phyloP scores from a whole-genome alignment of 1,140 invertebrate genomes.

The Aphidius gifuensis region DNA sequence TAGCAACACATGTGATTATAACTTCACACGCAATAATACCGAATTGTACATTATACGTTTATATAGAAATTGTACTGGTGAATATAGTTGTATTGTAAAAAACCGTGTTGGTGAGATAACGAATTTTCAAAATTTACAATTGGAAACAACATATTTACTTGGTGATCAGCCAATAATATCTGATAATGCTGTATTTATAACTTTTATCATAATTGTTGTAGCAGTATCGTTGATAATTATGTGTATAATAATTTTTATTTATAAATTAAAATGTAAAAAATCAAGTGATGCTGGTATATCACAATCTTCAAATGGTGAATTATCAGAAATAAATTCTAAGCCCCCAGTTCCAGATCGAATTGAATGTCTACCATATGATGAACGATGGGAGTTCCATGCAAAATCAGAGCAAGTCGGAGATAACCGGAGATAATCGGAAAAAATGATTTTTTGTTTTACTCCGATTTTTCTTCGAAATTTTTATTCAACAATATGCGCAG shows the following conservation, averaged over 20 bases:
- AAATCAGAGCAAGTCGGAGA: too few species aligned
- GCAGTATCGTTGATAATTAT: slow-evolving; percentile 50
- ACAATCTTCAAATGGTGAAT: too few species aligned
- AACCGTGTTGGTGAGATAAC: too few species aligned
- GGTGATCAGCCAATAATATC: too few species aligned
- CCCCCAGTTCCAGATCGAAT: too few species aligned
- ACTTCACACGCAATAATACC: slow-evolving; percentile 28
- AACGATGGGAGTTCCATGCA: too few species aligned
- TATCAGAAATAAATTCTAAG: slow-evolving; percentile 84
- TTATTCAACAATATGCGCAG: too few species aligned
- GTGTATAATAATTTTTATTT: slow-evolving; percentile 58
- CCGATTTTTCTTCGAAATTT: too few species aligned
- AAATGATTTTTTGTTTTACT: too few species aligned
- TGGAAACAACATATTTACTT: slow-evolving; percentile 35
- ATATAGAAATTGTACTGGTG: slow-evolving; percentile 44
- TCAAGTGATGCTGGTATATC: slow-evolving; percentile 59
- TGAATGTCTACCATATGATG: slow-evolving; percentile 85
- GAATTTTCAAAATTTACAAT: slow-evolving; percentile 39
- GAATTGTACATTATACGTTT: slow-evolving; percentile 47
- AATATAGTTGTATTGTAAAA: too few species aligned
- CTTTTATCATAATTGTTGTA: slow-evolving; percentile 54
- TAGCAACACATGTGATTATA: slow-evolving; percentile 31
- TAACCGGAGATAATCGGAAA: too few species aligned
- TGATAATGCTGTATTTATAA: slow-evolving; percentile 41
- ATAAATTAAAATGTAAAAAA: slow-evolving; percentile 59